These are phyloP conservation scores for Epinotia bilunana DNA, from an alignment of 2,888 invertebrate genomes.

Conservation along the genomic window DNA sequence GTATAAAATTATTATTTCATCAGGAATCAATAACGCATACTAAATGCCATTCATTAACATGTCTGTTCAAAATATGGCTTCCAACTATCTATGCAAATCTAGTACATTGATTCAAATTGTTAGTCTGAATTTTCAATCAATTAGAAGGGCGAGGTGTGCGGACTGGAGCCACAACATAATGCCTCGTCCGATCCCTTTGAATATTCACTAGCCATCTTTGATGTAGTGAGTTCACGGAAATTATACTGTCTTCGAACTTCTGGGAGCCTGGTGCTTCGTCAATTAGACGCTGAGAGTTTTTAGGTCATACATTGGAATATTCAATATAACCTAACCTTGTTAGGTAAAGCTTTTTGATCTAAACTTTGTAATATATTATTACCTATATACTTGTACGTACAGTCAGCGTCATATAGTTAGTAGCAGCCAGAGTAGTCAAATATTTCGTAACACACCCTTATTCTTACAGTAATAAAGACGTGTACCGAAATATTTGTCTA, in stretches of 20 bases:
- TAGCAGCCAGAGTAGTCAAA: too few relatives aligned
- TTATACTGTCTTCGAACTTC: slow-evolving; percentile 44
- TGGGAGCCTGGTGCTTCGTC: slow-evolving; percentile 37
- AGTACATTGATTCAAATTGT: slow-evolving; percentile 62
- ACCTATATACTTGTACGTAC: too few relatives aligned
- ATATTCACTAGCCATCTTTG: slow-evolving; percentile 77
- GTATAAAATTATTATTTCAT: neutral
- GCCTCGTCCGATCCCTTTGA: slow-evolving; percentile 69
- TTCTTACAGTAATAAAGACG: too few relatives aligned
- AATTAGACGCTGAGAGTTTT: slow-evolving; percentile 17
- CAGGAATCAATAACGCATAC: neutral
- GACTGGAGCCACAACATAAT: slow-evolving; percentile 65
- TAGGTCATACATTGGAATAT: slow-evolving; percentile 12
- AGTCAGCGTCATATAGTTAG: too few relatives aligned
- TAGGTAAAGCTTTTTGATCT: neutral
- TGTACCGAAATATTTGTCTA: too few relatives aligned
- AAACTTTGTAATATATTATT: neutral
- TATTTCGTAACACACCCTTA: too few relatives aligned
- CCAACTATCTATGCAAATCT: slow-evolving; percentile 56
- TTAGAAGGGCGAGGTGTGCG: slow-evolving; percentile 66
- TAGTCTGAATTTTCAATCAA: slow-evolving; percentile 79
- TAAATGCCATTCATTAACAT: slow-evolving; percentile 23
- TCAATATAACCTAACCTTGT: neutral
- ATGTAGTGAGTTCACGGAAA: slow-evolving; percentile 59
- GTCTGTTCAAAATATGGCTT: slow-evolving; percentile 14